These are phyloP conservation scores for Enteromius radiatus DNA, from an alignment of 2,797 vertebrate genomes.

Conservation along the genomic window DNA sequence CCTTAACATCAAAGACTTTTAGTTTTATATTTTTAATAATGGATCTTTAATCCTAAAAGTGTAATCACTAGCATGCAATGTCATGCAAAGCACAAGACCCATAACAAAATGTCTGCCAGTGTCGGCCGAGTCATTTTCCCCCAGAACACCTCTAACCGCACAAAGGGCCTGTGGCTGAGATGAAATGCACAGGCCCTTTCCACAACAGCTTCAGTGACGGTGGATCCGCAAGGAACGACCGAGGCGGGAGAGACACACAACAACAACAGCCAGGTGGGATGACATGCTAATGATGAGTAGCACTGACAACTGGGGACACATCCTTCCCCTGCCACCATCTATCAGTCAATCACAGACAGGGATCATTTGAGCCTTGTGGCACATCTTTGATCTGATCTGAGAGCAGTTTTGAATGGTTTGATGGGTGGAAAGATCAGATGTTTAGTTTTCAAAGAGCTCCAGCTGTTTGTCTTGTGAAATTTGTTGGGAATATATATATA, in stretches of 20 bases:
- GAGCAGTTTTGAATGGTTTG: neutral
- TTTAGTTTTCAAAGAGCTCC: neutral
- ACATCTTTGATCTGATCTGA: conserved; percentile 22
- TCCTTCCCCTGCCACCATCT: conserved; percentile 13
- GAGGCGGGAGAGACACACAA: conserved; percentile 4
- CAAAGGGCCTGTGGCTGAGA: conserved; percentile 10
- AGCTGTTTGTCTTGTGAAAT: neutral
- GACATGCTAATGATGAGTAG: conserved; percentile 38
- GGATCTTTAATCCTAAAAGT: neutral
- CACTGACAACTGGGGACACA: conserved; percentile 32
- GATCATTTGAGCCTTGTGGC: conserved; percentile 21
- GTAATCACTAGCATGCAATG: neutral
- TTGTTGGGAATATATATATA: neutral
- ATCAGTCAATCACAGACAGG: conserved; percentile 39
- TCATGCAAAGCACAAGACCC: neutral
- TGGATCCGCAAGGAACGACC: conserved; percentile 5
- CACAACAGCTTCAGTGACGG: conserved; percentile 27
- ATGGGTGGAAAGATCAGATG: neutral
- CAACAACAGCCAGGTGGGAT: conserved; percentile 23
- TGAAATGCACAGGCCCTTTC: conserved; percentile 1
- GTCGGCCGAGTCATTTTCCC: conserved; percentile 20
- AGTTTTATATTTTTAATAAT: neutral
- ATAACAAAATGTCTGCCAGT: conserved; percentile 15
- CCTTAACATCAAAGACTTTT: conserved; percentile 21
- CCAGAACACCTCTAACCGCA: neutral